Conservation (phyloP, 2,797 vertebrate species). For the Poecilia velifera region DNA sequence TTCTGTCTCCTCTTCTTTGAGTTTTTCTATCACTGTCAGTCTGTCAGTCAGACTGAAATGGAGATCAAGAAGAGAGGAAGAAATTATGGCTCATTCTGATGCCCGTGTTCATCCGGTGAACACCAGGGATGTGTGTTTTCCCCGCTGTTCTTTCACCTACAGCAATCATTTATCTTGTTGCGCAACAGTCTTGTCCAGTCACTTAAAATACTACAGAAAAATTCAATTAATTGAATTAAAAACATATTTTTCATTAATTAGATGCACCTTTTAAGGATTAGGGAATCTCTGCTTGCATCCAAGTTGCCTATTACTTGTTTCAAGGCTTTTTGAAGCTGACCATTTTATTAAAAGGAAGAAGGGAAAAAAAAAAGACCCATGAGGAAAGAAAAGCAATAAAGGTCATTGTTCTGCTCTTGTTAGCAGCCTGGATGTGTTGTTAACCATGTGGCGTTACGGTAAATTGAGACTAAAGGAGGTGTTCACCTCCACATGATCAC, state of each 20-base stretch:
- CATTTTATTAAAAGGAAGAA: conserved; percentile 42
- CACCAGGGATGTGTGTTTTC: neutral
- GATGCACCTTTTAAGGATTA: too few species aligned
- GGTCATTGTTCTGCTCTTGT: conserved; percentile 18
- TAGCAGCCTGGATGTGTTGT: conserved; percentile 23
- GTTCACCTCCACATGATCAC: conserved; percentile 2
- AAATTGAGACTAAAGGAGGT: conserved; percentile 12
- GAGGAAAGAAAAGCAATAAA: conserved; percentile 46
- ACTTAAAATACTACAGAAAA: too few species aligned
- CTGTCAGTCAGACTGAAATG: conserved; percentile 14
- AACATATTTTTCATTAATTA: too few species aligned
- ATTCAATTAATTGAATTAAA: too few species aligned
- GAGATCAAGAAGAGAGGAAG: neutral
- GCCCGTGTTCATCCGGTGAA: neutral
- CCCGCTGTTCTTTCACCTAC: neutral
- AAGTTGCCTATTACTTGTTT: conserved; percentile 52
- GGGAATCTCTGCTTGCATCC: conserved; percentile 29
- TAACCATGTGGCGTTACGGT: conserved; percentile 24
- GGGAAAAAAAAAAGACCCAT: neutral
- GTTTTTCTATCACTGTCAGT: conserved; percentile 31
- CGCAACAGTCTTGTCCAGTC: too few species aligned
- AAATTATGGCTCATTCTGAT: neutral
- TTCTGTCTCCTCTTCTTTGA: conserved; percentile 36
- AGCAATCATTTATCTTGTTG: neutral
- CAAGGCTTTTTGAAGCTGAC: conserved; percentile 34